Evolutionary conservation across 2,113 vertebrate genomes (phyloP).

Genomic region (Triplophysa tibetana): DNA sequence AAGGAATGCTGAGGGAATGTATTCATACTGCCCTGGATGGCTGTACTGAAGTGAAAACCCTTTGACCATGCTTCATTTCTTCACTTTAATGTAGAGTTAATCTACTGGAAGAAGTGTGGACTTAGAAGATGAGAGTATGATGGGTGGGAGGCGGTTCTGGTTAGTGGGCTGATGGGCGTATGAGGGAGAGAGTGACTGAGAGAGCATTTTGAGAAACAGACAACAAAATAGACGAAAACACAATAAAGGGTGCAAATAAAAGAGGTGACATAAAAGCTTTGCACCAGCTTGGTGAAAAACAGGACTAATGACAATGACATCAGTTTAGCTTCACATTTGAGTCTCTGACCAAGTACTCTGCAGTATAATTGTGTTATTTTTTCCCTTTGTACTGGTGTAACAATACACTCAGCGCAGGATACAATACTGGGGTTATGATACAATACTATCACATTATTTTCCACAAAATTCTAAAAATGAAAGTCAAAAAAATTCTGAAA

Average conservation of each 20-base stretch:
- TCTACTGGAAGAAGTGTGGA: constrained; percentile 49
- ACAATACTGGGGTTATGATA: no score
- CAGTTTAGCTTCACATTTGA: constrained; percentile 37
- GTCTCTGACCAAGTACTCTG: constrained; percentile 20
- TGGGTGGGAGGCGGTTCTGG: constrained; percentile 17
- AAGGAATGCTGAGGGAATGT: constrained; percentile 40
- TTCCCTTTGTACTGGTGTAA: background rate
- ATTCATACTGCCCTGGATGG: constrained; percentile 46
- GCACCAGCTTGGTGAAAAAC: constrained; percentile 35
- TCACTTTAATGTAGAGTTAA: constrained; percentile 45
- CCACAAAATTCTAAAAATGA: no score
- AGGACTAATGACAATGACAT: constrained; percentile 43
- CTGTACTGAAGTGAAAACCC: constrained; percentile 43
- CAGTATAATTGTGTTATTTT: constrained; percentile 4
- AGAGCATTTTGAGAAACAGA: constrained; percentile 37
- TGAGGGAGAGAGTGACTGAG: background rate
- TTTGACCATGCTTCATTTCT: constrained; percentile 47
- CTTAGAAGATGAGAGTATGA: constrained; percentile 36
- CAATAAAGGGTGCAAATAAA: constrained; percentile 49
- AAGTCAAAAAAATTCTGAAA: no score
- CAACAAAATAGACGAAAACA: constrained; percentile 31
- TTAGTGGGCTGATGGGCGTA: constrained; percentile 11
- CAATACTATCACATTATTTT: no score
- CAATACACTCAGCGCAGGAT: no score
- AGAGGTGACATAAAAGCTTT: constrained; percentile 29